Conservation (phyloP, 1,140 invertebrate genomes). For the Drepana arcuata region DNA sequence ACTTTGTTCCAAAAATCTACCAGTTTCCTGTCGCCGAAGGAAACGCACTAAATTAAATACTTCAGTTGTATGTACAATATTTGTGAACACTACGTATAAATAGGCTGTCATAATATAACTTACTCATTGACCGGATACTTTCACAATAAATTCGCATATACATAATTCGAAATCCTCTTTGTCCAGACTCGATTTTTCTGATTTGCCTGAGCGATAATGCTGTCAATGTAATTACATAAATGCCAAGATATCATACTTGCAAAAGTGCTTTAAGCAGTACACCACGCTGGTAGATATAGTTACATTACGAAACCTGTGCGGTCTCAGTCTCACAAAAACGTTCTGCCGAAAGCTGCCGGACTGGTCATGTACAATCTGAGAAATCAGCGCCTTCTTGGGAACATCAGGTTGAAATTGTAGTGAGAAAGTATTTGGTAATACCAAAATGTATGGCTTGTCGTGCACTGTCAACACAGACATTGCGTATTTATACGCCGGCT, state of each 20-base stretch:
- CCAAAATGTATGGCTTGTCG: conserved; percentile 4
- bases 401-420: conserved; percentile 11
- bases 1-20: conserved; percentile 8
- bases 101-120: no score
- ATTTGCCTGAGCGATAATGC: conserved; percentile 14
- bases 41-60: no score
- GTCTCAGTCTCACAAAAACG: conserved; percentile 34
- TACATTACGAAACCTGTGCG: conserved; percentile 35
- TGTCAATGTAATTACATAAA: conserved; percentile 19
- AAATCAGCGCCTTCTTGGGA: conserved; percentile 40
- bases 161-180: no score
- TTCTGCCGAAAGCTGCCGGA: conserved; percentile 43
- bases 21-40: conserved; percentile 13
- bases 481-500: not conserved
- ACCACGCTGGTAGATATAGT: conserved; percentile 4
- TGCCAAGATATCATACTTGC: conserved; percentile 34
- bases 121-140: no score
- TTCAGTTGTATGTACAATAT: no score
- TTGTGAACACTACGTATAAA: no score
- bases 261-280: conserved; percentile 20
- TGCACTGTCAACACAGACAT: not conserved
- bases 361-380: conserved; percentile 50
- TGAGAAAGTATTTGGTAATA: conserved; percentile 14
- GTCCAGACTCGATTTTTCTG: no score
- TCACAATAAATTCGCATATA: no score